phyloP scores from a whole-genome alignment of 2,113 vertebrate species.

The Speoplatyrhinus poulsoni region DNA sequence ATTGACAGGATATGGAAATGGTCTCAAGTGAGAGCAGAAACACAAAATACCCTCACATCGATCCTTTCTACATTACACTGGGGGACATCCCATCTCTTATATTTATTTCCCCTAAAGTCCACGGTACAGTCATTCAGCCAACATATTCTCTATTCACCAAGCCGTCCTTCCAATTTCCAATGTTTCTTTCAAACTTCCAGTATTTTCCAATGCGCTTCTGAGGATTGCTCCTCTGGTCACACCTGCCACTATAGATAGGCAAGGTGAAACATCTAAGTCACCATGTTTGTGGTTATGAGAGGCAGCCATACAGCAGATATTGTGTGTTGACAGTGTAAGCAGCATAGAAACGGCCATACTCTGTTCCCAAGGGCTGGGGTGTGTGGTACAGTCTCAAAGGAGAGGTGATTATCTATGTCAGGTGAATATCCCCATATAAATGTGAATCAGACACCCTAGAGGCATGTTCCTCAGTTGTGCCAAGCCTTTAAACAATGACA shows the following conservation, averaged over 20 bases:
- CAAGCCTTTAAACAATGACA: too few relatives aligned
- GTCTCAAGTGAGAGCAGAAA: too few relatives aligned
- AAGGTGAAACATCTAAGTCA: not conserved
- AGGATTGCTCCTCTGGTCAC: not conserved
- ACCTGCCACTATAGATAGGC: not conserved
- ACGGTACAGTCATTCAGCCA: not conserved
- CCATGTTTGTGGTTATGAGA: conserved; percentile 16
- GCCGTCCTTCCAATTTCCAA: too few relatives aligned
- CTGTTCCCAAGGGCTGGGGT: conserved; percentile 37
- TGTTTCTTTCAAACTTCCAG: too few relatives aligned
- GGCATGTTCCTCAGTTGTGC: not conserved
- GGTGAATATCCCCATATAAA: conserved; percentile 11
- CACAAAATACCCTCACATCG: too few relatives aligned
- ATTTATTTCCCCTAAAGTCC: not conserved
- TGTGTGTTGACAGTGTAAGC: conserved; percentile 50
- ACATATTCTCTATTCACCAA: not conserved
- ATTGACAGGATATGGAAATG: too few relatives aligned
- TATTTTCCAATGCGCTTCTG: too few relatives aligned
- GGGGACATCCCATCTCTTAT: not conserved
- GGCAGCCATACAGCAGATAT: conserved; percentile 11
- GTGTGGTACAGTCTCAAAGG: conserved; percentile 8
- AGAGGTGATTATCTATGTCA: not conserved
- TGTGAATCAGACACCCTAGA: not conserved
- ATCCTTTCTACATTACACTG: not conserved
- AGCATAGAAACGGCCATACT: conserved; percentile 24